Percentiles rank a stretch among this genome's conserved stretches.
Evolutionary conservation across 64 coral and sea anemone genomes (phyloP).

Genomic region (Montipora capricornis): DNA sequence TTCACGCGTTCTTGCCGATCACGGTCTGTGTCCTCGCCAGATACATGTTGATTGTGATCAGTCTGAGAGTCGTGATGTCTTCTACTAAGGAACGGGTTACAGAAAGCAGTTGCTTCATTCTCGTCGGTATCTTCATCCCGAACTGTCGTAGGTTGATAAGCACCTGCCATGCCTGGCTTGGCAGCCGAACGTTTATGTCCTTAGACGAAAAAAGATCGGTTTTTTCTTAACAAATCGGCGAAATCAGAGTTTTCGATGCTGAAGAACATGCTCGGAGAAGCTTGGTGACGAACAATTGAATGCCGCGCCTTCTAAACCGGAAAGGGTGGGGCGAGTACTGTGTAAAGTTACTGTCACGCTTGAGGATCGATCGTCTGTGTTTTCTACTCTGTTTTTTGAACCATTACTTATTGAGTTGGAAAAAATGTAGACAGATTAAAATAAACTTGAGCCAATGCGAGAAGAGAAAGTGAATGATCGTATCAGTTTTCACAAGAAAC

Average conservation of each 20-base stretch:
- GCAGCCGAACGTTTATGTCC: background rate
- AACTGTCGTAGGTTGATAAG: constrained; percentile 90
- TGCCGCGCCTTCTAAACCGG: constrained; percentile 13
- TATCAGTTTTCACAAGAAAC: too few species aligned
- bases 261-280: background rate
- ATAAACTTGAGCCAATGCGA: too few species aligned
- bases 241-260: background rate
- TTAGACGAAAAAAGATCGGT: background rate
- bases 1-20: constrained; percentile 22
- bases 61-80: constrained; percentile 45
- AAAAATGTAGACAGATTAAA: too few species aligned
- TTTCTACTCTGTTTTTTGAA: too few species aligned
- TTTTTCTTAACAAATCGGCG: background rate
- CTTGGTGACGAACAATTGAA: constrained; percentile 26
- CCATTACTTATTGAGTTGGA: too few species aligned
- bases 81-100: constrained; percentile 72
- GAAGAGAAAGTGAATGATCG: too few species aligned
- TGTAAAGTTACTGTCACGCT: too few species aligned
- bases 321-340: constrained; percentile 8
- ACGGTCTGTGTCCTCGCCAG: background rate
- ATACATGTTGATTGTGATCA: background rate
- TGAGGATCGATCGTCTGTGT: too few species aligned
- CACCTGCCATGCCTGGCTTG: constrained; percentile 69
- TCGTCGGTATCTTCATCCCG: constrained; percentile 58
- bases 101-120: constrained; percentile 24